phyloP scores from a whole-genome alignment of 2,113 vertebrate genomes.

The Microtus pennsylvanicus region DNA sequence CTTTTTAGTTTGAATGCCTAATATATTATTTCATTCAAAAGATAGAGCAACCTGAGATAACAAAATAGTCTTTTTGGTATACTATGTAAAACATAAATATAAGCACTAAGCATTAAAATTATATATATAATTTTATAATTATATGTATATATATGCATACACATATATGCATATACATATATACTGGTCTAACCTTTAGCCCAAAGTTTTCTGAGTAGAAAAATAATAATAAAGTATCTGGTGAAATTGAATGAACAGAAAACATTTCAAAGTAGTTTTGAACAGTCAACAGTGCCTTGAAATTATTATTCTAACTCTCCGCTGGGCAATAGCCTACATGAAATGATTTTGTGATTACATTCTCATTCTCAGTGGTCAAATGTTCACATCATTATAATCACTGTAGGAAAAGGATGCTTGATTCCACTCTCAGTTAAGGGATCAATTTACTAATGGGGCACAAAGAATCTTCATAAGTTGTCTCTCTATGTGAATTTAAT shows the following conservation, averaged over 20 bases:
- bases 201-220: conserved; percentile 43
- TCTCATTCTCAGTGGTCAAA: conserved; percentile 45
- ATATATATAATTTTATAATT: too few species aligned
- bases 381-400: conserved; percentile 61
- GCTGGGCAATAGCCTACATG: conserved; percentile 38
- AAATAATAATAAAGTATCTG: conserved; percentile 59
- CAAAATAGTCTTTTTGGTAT: not conserved
- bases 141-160: too few species aligned
- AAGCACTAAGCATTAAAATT: conserved; percentile 17
- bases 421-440: conserved; percentile 55
- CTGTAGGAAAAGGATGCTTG: conserved; percentile 54
- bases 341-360: conserved; percentile 67
- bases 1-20: conserved; percentile 20
- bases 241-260: conserved; percentile 32
- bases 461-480: conserved; percentile 35
- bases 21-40: not conserved
- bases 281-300: conserved; percentile 42
- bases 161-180: not conserved
- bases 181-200: conserved; percentile 21
- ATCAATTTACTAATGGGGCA: conserved; percentile 60
- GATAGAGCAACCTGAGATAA: not conserved
- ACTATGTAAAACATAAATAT: not conserved
- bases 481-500: conserved; percentile 16
- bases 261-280: conserved; percentile 56
- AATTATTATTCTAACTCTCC: conserved; percentile 54